These are phyloP conservation scores for Meriones unguiculatus DNA, from an alignment of 2,113 vertebrate species.

Conservation along the genomic window DNA sequence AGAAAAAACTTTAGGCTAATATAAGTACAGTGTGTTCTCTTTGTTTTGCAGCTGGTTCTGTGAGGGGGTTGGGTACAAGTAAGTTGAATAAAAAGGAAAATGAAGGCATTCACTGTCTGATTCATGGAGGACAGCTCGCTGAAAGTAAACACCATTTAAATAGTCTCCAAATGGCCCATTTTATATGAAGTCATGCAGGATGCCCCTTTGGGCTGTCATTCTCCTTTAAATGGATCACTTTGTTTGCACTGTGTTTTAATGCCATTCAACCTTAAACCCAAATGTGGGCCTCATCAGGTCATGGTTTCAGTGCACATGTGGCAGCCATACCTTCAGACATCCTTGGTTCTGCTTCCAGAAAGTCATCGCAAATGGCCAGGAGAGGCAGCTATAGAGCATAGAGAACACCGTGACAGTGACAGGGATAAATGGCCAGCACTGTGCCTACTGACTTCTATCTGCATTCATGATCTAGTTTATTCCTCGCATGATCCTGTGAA, in stretches of 20 bases:
- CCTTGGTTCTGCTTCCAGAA: conserved; percentile 28
- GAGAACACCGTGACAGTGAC: neutral
- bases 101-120: conserved; percentile 70
- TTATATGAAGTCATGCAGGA: conserved; percentile 75
- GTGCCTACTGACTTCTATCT: neutral
- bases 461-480: neutral
- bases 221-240: conserved; percentile 71
- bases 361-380: conserved; percentile 5
- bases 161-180: conserved; percentile 79
- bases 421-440: neutral
- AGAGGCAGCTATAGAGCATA: conserved; percentile 1
- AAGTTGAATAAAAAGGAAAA: conserved; percentile 73
- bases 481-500: neutral
- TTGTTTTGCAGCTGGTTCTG: conserved; percentile 83
- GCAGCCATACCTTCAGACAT: conserved; percentile 68
- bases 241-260: conserved; percentile 68
- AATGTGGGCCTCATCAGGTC: conserved; percentile 74
- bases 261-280: conserved; percentile 74
- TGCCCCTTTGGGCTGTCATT: conserved; percentile 73
- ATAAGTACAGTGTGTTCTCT: conserved; percentile 68
- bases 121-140: conserved; percentile 73
- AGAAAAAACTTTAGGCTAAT: neutral
- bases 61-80: conserved; percentile 58
- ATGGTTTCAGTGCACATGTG: conserved; percentile 71
- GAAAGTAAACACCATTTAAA: conserved; percentile 80